Percentiles rank a stretch among this genome's conserved stretches.
These are phyloP conservation scores for Drosophila melanica DNA, from an alignment of 1,140 invertebrate genomes.

Conservation along the genomic window DNA sequence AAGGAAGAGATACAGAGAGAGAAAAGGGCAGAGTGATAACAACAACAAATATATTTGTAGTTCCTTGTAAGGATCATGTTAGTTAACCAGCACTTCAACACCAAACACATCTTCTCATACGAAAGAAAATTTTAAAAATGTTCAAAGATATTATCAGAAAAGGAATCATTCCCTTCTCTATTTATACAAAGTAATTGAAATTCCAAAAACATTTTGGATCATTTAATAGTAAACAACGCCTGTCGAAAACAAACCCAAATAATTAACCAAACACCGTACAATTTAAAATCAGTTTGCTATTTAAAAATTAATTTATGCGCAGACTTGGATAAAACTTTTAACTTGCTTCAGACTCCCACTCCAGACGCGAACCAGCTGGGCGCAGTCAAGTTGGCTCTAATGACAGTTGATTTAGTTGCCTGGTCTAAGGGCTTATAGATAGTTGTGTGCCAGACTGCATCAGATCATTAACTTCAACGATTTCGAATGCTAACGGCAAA, in stretches of 20 bases:
- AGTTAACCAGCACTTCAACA: too few relatives aligned
- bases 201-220: slow-evolving; percentile 10
- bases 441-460: slow-evolving; percentile 68
- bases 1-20: background rate
- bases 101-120: too few relatives aligned
- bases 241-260: slow-evolving; percentile 46
- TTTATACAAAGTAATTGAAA: slow-evolving; percentile 24
- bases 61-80: too few relatives aligned
- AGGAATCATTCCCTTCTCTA: background rate
- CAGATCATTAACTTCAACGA: slow-evolving; percentile 79
- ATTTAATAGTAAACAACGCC: slow-evolving; percentile 36
- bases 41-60: too few relatives aligned
- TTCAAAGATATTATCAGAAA: too few relatives aligned
- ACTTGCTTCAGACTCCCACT: slow-evolving; percentile 9
- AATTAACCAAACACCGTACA: slow-evolving; percentile 60
- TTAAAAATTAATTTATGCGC: slow-evolving; percentile 79
- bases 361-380: slow-evolving; percentile 45
- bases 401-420: slow-evolving; percentile 74
- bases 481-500: slow-evolving; percentile 75
- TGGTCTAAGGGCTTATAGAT: slow-evolving; percentile 53
- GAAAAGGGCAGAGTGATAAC: background rate
- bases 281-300: slow-evolving; percentile 43
- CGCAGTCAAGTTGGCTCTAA: slow-evolving; percentile 55
- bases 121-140: too few relatives aligned
- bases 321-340: slow-evolving; percentile 39